Evolutionary conservation across 2,888 invertebrate species (phyloP), one percentile per base, ranked within the genome.

Genomic region (Agelastica alni): DNA sequence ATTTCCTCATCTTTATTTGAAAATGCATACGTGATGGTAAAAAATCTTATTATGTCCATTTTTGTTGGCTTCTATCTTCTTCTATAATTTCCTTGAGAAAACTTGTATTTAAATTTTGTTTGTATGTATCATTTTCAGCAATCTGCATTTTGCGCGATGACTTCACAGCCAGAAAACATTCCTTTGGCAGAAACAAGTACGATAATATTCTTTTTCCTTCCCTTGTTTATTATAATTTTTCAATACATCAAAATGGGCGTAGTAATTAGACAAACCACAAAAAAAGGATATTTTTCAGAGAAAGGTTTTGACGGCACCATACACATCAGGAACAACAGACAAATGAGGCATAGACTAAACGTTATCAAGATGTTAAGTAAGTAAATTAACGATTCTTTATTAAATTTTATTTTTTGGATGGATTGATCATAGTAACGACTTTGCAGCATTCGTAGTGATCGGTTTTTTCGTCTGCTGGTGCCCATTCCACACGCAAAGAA

Each of bases 381-480:
- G 82, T 67, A 59, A 20, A n/a, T n/a, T n/a, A n/a, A n/a, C n/a
- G n/a, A n/a, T n/a, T n/a, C n/a, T n/a, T n/a, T n/a, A n/a, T n/a
- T n/a, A n/a, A n/a, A n/a, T n/a, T n/a, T n/a, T n/a, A n/a, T n/a
- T n/a, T n/a, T n/a, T n/a, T n/a, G n/a, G n/a, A n/a, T n/a, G n/a
- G n/a, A n/a, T n/a, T n/a, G n/a, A n/a, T n/a, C n/a, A n/a, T n/a
- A n/a, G n/a, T n/a, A n/a, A n/a, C n/a, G n/a, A n/a, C n/a, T 49
- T 80, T 81, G 9, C 80, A 96, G 96, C 91, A 63, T 93, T 93
- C 2, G 96, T 96, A 14, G 96, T 96, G 47, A 82, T 95, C 4
- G 89, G 92, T 22, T 96, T 96, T 80, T 96, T 96, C 80, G 80
- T 94, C 7, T 95, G 96, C 77, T 96, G 96, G 96, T 93, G 94